Percentiles rank a stretch among this genome's conserved stretches.
phyloP scores from a whole-genome alignment of 2,797 vertebrate genomes.

The Poecile montanus region DNA sequence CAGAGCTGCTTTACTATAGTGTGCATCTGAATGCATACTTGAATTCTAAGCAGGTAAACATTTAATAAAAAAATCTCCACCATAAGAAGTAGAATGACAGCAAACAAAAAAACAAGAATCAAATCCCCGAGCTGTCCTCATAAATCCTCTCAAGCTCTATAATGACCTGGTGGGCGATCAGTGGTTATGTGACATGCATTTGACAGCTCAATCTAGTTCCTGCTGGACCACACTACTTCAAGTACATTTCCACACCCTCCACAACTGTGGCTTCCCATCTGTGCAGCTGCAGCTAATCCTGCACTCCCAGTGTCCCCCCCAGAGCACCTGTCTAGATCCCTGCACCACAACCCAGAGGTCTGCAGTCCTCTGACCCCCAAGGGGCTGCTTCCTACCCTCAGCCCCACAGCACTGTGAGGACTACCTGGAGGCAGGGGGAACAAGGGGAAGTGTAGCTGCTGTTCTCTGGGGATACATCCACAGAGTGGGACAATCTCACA shows the following conservation, averaged over 20 bases:
- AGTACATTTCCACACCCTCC: neutral
- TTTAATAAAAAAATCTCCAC: neutral
- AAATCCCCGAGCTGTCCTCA: neutral
- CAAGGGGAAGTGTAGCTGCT: neutral
- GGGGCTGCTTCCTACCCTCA: neutral
- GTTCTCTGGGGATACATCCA: neutral
- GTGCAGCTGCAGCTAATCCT: neutral
- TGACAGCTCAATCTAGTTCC: neutral
- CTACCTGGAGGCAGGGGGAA: neutral
- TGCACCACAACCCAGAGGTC: neutral
- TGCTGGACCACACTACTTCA: neutral
- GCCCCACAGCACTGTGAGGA: neutral
- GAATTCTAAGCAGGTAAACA: conserved; percentile 10
- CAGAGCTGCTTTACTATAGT: neutral
- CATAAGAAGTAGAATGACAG: neutral
- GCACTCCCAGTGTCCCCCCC: fast-evolving
- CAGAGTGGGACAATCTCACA: fast-evolving
- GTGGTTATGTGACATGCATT: neutral
- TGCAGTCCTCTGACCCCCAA: neutral
- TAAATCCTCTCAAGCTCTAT: neutral
- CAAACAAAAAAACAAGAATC: neutral
- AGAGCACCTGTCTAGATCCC: neutral
- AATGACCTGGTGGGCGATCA: fast-evolving
- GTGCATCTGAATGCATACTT: neutral
- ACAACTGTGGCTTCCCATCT: neutral